phyloP scores from a whole-genome alignment of 2,888 invertebrate species.

The Apotomis betuletana region DNA sequence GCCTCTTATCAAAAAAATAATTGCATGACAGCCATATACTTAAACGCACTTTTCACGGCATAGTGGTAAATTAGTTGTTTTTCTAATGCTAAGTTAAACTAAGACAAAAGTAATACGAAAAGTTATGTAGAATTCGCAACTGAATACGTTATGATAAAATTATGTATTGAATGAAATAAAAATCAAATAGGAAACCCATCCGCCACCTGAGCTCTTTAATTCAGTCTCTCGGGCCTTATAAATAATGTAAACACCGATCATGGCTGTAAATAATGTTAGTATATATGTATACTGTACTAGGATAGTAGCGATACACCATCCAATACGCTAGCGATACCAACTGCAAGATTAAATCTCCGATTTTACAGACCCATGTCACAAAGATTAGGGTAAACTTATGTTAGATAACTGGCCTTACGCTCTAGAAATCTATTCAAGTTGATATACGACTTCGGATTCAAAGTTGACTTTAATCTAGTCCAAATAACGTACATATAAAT shows the following conservation, averaged over 20 bases:
- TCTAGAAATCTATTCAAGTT: conserved; percentile 10
- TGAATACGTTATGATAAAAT: conserved; percentile 16
- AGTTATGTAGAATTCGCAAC: background rate
- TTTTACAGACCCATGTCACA: conserved; percentile 63
- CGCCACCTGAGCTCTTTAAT: conserved; percentile 20
- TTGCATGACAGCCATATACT: too few species aligned
- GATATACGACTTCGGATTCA: conserved; percentile 12
- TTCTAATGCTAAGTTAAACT: too few species aligned
- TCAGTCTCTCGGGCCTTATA: conserved; percentile 14
- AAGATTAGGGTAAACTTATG: conserved; percentile 47
- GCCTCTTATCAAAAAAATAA: too few species aligned
- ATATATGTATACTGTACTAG: background rate
- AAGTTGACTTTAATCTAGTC: background rate
- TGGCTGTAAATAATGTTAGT: background rate
- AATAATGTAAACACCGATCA: conserved; percentile 12
- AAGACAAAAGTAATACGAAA: too few species aligned
- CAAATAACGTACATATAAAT: background rate
- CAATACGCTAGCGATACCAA: conserved; percentile 9
- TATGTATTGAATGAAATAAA: background rate
- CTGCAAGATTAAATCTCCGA: conserved; percentile 60
- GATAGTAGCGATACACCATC: background rate
- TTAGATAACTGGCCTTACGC: conserved; percentile 22
- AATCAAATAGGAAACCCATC: conserved; percentile 5
- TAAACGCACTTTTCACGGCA: too few species aligned
- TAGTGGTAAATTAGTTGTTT: too few species aligned